A percentile compares a stretch with the other conserved stretches of the same genome.
Evolutionary conservation across 2,888 invertebrate species (phyloP).

Genomic region (Rosalia funebris): DNA sequence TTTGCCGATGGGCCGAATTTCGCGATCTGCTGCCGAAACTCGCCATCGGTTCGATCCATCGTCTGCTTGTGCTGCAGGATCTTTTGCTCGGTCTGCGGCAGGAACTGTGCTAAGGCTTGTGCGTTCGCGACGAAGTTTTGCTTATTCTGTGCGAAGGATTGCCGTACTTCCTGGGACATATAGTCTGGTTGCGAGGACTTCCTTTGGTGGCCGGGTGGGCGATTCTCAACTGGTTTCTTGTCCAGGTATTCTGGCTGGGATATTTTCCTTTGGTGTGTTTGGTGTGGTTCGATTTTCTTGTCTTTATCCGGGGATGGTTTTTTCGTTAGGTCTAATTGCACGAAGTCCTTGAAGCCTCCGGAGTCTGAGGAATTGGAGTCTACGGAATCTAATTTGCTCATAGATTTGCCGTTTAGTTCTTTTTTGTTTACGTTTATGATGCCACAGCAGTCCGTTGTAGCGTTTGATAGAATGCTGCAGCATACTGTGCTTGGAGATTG

Average conservation of each 20-base stretch:
- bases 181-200: constrained; percentile 58
- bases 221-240: constrained; percentile 48
- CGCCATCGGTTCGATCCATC: constrained; percentile 40
- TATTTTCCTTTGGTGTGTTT: constrained; percentile 57
- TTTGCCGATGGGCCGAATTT: constrained; percentile 38
- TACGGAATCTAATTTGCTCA: constrained; percentile 62
- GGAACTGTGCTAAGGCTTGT: constrained; percentile 60
- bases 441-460: constrained; percentile 63
- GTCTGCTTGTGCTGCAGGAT: constrained; percentile 46
- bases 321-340: constrained; percentile 56
- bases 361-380: constrained; percentile 65
- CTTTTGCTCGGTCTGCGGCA: constrained; percentile 60
- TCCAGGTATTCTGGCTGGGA: constrained; percentile 59
- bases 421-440: constrained; percentile 61
- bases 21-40: constrained; percentile 40
- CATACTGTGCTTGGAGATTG: constrained; percentile 64
- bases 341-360: constrained; percentile 64
- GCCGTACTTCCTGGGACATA: constrained; percentile 43
- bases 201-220: constrained; percentile 55
- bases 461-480: constrained; percentile 63
- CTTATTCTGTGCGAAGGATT: constrained; percentile 50
- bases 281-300: constrained; percentile 27
- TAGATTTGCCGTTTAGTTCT: constrained; percentile 56
- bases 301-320: constrained; percentile 43
- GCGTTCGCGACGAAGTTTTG: constrained; percentile 58